phyloP scores from a whole-genome alignment of 2,888 invertebrate species.

The Agapostemon virescens region DNA sequence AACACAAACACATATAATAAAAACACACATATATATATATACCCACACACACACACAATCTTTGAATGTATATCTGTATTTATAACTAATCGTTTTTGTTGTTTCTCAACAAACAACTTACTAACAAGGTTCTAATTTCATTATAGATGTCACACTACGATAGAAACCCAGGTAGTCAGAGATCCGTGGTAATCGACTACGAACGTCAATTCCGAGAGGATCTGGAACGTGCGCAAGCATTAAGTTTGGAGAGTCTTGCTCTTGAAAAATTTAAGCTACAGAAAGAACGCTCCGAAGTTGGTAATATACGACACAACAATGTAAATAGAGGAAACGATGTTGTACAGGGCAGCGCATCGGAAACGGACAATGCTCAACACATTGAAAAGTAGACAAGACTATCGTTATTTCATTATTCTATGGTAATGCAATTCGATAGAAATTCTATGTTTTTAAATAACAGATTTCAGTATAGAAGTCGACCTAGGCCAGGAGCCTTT shows the following conservation, averaged over 20 bases:
- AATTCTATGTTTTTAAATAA: constrained; percentile 51
- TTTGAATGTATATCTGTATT: neutral
- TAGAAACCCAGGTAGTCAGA: constrained; percentile 73
- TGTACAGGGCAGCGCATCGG: constrained; percentile 53
- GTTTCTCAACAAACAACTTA: neutral
- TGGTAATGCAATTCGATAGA: neutral
- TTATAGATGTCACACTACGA: constrained; percentile 77
- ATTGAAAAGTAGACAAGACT: constrained; percentile 70
- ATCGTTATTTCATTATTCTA: neutral
- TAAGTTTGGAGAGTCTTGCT: constrained; percentile 92
- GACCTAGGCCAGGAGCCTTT: constrained; percentile 83
- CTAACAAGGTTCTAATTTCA: constrained; percentile 37
- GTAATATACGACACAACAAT: constrained; percentile 63
- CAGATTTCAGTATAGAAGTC: constrained; percentile 81
- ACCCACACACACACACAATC: neutral
- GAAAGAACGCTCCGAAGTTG: constrained; percentile 81
- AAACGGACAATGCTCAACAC: constrained; percentile 68
- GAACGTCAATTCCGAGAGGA: constrained; percentile 93
- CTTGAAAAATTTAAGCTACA: constrained; percentile 90
- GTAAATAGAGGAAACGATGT: constrained; percentile 58
- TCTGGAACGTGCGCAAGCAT: constrained; percentile 92
- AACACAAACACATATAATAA: too few relatives aligned
- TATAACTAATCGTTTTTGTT: neutral
- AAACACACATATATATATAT: too few relatives aligned
- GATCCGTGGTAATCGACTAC: constrained; percentile 83